A percentile compares a stretch with the other conserved stretches of the same genome.
Evolutionary conservation across 2,888 invertebrate genomes (phyloP).

Genomic region (Boloria selene): DNA sequence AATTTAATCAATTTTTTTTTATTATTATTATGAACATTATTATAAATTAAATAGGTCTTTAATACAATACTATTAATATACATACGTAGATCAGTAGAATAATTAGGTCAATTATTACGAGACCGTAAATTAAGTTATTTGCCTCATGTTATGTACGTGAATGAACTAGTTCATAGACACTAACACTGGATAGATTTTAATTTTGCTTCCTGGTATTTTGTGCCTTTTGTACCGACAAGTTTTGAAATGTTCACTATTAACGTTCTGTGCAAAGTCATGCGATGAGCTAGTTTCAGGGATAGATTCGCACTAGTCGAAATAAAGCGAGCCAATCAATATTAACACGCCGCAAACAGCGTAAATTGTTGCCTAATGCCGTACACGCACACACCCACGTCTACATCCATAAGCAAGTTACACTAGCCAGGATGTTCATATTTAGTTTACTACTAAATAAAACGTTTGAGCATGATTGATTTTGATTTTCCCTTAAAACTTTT

Average conservation of each 20-base stretch:
- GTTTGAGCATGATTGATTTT: background rate
- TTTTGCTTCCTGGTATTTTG: background rate
- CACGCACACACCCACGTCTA: constrained; percentile 62
- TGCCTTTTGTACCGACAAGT: background rate
- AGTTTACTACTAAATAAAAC: background rate
- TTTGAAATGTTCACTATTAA: background rate
- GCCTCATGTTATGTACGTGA: too few species aligned
- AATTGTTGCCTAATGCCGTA: constrained; percentile 82
- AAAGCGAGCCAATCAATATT: constrained; percentile 83
- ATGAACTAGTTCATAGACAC: too few species aligned
- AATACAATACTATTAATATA: too few species aligned
- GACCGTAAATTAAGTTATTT: too few species aligned
- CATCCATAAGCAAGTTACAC: constrained; percentile 57
- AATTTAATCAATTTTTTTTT: background rate
- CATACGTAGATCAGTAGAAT: too few species aligned
- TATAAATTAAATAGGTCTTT: too few species aligned
- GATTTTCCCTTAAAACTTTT: background rate
- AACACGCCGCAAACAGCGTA: constrained; percentile 83
- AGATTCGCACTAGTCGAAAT: constrained; percentile 79
- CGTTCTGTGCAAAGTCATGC: constrained; percentile 36
- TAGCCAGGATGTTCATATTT: constrained; percentile 60
- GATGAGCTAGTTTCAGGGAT: constrained; percentile 67
- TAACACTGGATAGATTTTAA: too few species aligned
- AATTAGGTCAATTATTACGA: too few species aligned
- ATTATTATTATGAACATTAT: too few species aligned